Evolutionary conservation across 2,113 vertebrate genomes (phyloP), one percentile per base, ranked within the genome.

Genomic region (Ammodytes marinus): DNA sequence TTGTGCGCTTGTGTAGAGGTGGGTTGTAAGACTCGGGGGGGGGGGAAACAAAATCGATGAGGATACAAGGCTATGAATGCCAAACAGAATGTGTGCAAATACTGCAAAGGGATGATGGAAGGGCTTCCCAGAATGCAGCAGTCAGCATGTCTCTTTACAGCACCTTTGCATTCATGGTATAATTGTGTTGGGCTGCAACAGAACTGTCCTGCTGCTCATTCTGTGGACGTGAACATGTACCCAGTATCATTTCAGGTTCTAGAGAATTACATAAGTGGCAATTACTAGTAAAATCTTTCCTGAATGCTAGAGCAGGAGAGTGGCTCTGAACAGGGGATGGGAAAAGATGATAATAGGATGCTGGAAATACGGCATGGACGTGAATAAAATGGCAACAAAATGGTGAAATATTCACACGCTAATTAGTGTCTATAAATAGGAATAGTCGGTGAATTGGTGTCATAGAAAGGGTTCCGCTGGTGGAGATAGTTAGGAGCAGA

Each of bases 351-450:
- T 72, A 68, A 83, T 17, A 49, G 12, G 14, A 71, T 45, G 57
- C 43, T 63, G 79, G 58, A 79, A 68, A 73, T 77, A 66, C 70
- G 72, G 66, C 8, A 65, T 52, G 35, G 67, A 88, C 59, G 54
- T 79, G 69, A 86, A 27, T 27, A 61, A 90, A 87, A 88, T 82
- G 60, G 60, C 67, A 72, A 70, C 43, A 82, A 58, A 86, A 83
- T 74, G 50, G 76, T 88, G 55, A 91, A 88, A 78, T 88, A 90
- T 84, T 84, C 86, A 86, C 70, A 76, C n/a, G 6, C 63, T 89
- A 92, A 90, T 94, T 88, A 86, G 58, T 55, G 47, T 68, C 72
- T 91, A 87, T 82, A 87, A 93, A 90, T 89, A 92, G 82, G 2
- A 77, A 79, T 27, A 49, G 50, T 71, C 65, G 50, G 58, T 75